These are phyloP conservation scores for Atractosteus spatula DNA, from an alignment of 2,113 vertebrate species.

Conservation along the genomic window DNA sequence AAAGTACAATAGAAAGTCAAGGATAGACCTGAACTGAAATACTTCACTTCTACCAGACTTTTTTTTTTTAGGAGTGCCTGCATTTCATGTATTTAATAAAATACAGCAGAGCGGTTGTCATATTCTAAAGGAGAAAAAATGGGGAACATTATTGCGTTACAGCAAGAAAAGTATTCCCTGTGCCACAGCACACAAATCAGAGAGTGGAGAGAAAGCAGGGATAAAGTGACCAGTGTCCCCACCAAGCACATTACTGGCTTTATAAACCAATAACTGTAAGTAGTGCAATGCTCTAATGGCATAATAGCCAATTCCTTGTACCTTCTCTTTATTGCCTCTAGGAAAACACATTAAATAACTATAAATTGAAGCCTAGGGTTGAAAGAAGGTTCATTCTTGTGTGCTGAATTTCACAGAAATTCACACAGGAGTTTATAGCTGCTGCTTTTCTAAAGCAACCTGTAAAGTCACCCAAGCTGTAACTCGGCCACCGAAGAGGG, in stretches of 20 bases:
- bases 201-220: too few relatives aligned
- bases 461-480: constrained; percentile 1
- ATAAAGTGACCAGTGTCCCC: background rate
- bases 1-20: too few relatives aligned
- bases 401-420: constrained; percentile 3
- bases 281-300: constrained; percentile 5
- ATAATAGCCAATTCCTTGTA: constrained; percentile 4
- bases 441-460: background rate
- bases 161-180: too few relatives aligned
- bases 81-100: too few relatives aligned
- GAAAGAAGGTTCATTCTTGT: background rate
- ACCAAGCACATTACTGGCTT: background rate
- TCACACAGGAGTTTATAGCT: background rate
- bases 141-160: too few relatives aligned
- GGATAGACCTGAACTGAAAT: too few relatives aligned
- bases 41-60: too few relatives aligned
- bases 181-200: too few relatives aligned
- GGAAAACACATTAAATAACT: background rate
- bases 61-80: too few relatives aligned
- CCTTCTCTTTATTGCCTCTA: background rate
- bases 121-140: too few relatives aligned
- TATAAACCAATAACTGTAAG: background rate
- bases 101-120: too few relatives aligned
- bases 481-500: background rate
- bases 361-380: background rate